A percentile compares a stretch with the other conserved stretches of the same genome.
These are phyloP conservation scores for Crypturellus undulatus DNA, from an alignment of 2,113 vertebrate species.

Conservation along the genomic window DNA sequence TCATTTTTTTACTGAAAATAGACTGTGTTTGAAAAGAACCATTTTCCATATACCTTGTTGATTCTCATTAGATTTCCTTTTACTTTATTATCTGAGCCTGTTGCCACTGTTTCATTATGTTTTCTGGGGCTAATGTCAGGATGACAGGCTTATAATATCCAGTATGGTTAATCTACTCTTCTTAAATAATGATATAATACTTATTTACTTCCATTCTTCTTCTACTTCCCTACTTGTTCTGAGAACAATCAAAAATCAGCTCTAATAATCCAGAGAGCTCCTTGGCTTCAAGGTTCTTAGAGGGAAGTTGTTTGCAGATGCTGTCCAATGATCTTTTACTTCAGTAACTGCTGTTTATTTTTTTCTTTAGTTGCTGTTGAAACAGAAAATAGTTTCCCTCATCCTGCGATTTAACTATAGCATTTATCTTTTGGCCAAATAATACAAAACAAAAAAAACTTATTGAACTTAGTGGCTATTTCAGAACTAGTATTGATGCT, in stretches of 20 bases:
- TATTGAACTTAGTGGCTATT: neutral
- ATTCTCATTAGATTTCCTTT: neutral
- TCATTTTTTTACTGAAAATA: neutral
- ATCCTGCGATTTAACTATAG: neutral
- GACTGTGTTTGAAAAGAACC: neutral
- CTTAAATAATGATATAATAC: neutral
- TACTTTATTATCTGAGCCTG: neutral
- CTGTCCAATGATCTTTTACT: neutral
- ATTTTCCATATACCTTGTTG: neutral
- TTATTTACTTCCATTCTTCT: neutral
- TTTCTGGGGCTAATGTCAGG: neutral
- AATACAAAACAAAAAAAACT: neutral
- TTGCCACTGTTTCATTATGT: neutral
- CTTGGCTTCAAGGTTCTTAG: neutral
- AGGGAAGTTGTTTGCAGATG: neutral
- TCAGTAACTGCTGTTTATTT: neutral
- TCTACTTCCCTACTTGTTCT: neutral
- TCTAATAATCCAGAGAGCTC: neutral
- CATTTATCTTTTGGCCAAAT: neutral
- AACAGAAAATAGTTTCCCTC: neutral
- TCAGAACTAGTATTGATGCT: neutral
- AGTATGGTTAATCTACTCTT: neutral
- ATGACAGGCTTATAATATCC: neutral
- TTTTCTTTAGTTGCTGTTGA: neutral
- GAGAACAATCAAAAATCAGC: neutral